Base-by-base conservation (phyloP, 2,113 vertebrate species). In the Centropus bengalensis region DNA sequence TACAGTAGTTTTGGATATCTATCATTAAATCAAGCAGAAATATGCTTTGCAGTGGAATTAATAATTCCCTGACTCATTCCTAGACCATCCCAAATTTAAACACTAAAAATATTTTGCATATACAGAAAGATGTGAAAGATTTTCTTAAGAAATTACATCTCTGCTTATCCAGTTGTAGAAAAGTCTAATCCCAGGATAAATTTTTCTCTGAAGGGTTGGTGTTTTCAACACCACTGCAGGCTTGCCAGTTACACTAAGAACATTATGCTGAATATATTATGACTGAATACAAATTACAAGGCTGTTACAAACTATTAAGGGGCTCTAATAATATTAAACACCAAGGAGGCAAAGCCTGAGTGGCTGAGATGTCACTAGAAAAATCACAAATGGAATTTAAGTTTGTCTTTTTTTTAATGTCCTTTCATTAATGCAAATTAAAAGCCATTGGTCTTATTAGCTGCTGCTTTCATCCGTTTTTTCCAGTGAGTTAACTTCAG, bases 361-460 rank as follows among this genome's bases (percentile, higher is more conserved):
- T 1, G 67, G 93, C 88, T 95, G 89, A 94, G 82, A 95, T 95
- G 95, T 93, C 82, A 82, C 94, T 80, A 95, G 70, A 92, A 94
- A 93, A 93, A 87, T 89, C 74, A 91, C 63, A 95, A 85, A 91
- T 78, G 70, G 89, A 95, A 95, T 97, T 94, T 85, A 62, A 82
- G 81, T 80, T 85, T 92, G 82, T 89, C 82, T 91, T 67, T 79
- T 86, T 86, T 88, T 86, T 88, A 81, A 96, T 91, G 89, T 62
- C 38, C 63, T 91, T 87, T 94, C 69, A 96, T 95, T 92, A 95
- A 97, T 69, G 82, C 63, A 95, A 96, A 97, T 96, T 94, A 96
- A 93, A 96, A 96, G 55, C 62, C 75, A 85, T 92, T 69, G 78
- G 70, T 64, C 70, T 94, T 89, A 95, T 89, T 95, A 96, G 51